Base-by-base conservation (phyloP, 2,113 vertebrate genomes). In the Dermatemys mawii region DNA sequence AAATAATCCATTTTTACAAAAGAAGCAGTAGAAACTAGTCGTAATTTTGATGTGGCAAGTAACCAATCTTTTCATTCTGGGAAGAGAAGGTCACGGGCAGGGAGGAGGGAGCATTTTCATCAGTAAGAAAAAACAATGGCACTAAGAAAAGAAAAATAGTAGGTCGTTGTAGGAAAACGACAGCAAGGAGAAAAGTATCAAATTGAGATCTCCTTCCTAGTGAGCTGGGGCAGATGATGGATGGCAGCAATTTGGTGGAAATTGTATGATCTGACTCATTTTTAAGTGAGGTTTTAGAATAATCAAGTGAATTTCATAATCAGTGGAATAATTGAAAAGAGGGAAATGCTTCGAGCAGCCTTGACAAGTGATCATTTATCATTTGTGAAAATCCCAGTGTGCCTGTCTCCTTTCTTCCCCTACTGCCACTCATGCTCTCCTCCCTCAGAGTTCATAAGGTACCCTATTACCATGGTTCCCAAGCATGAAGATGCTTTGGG, bases 1-100 rank as follows among this genome's bases (percentile, higher is more conserved):
- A 88, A 93, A 70, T 1, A 54, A 78, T 88, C 85, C 88, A 91
- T 82, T 86, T 93, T 94, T 88, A 90, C n/a, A 84, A 92, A 92
- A 92, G 92, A 63, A 95, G 75, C 8, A 2, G 92, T 48, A 83
- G 85, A 82, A 88, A 21, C 81, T 88, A 92, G 90, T 93, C 92
- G 70, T 88, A 93, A 92, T 93, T 95, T 54, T 85, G 17, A 60
- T 22, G 63, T 90, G 90, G 94, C 93, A 92, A 41, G 93, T 44
- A 93, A 91, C 51, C 10, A 76, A 92, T 83, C 60, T 88, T 92
- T 96, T 89, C 88, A 11, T 84, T 67, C 75, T 14, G 3, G 55
- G 35, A 44, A 48, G 88, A 54, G 29, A 60, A 94, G 48, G 63
- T 29, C 57, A 12, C 27, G 12, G 55, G 55, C 3, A 5, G 27